Percentiles rank a stretch among this genome's conserved stretches.
These are phyloP conservation scores for Xiphophorus birchmanni DNA, from an alignment of 2,797 vertebrate species.

Conservation along the genomic window DNA sequence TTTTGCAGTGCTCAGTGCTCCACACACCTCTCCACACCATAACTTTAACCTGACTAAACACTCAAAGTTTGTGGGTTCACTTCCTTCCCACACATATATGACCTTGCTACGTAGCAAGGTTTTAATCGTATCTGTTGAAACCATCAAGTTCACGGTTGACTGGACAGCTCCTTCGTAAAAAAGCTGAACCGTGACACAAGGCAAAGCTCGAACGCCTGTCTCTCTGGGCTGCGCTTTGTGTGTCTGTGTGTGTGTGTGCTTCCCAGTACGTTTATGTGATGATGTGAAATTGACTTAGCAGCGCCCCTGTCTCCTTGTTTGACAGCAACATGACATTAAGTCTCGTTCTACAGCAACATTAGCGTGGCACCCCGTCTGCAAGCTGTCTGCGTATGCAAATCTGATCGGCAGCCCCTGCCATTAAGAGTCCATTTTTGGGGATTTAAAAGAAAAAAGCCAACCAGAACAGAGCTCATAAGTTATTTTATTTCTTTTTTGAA, in stretches of 20 bases:
- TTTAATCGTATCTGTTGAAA: constrained; percentile 60
- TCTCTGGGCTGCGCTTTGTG: constrained; percentile 16
- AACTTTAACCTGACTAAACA: constrained; percentile 58
- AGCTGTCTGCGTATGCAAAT: constrained; percentile 71
- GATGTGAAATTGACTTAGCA: constrained; percentile 65
- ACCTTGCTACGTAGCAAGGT: constrained; percentile 68
- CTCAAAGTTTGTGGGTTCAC: constrained; percentile 41
- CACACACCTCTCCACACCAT: constrained; percentile 22
- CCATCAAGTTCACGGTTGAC: constrained; percentile 58
- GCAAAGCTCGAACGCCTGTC: constrained; percentile 38
- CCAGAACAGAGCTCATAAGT: constrained; percentile 40
- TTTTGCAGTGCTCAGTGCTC: constrained; percentile 34
- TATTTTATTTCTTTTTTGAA: constrained; percentile 63
- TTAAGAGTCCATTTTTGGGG: constrained; percentile 44
- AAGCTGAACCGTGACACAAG: constrained; percentile 60
- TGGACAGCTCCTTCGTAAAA: constrained; percentile 63
- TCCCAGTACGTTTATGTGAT: constrained; percentile 3
- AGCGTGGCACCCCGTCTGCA: constrained; percentile 58
- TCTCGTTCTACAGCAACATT: constrained; percentile 75
- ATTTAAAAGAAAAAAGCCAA: constrained; percentile 46
- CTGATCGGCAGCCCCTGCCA: constrained; percentile 54
- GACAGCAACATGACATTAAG: constrained; percentile 77
- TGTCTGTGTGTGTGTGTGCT: constrained; percentile 10
- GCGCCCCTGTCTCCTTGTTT: constrained; percentile 55
- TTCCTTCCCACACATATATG: constrained; percentile 13